Conservation (phyloP, 2,797 vertebrate species). For the Siniperca undulata region DNA sequence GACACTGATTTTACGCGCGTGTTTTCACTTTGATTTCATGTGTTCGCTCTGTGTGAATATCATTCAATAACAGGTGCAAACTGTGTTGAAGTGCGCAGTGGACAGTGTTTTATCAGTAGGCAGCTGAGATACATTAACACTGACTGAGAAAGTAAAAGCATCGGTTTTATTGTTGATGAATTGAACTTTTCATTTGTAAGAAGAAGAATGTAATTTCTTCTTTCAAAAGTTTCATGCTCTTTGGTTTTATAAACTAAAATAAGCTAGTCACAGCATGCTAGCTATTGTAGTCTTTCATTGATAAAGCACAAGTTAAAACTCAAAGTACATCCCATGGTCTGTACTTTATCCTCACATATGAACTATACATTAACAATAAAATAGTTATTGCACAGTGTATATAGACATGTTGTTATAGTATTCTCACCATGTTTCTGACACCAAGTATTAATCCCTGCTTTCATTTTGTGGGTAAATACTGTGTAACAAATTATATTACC, state of each 20-base stretch:
- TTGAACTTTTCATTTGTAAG: no score
- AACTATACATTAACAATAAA: background rate
- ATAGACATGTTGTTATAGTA: background rate
- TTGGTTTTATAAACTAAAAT: background rate
- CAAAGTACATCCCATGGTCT: background rate
- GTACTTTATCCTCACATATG: no score
- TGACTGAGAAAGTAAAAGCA: background rate
- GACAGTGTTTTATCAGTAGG: no score
- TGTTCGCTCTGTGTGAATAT: no score
- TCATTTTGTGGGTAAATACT: background rate
- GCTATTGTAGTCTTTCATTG: background rate
- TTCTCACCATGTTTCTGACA: background rate
- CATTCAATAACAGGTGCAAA: no score
- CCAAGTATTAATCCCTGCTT: background rate
- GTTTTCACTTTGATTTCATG: no score
- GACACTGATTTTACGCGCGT: no score
- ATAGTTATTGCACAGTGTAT: background rate
- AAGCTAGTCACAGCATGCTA: background rate
- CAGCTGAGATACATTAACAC: no score
- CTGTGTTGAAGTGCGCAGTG: no score
- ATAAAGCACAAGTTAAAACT: background rate
- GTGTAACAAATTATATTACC: no score
- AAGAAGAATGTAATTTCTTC: background rate
- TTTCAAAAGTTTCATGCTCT: background rate
- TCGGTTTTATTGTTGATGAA: no score